phyloP scores from a whole-genome alignment of 2,113 vertebrate genomes.

The Papio anubis region DNA sequence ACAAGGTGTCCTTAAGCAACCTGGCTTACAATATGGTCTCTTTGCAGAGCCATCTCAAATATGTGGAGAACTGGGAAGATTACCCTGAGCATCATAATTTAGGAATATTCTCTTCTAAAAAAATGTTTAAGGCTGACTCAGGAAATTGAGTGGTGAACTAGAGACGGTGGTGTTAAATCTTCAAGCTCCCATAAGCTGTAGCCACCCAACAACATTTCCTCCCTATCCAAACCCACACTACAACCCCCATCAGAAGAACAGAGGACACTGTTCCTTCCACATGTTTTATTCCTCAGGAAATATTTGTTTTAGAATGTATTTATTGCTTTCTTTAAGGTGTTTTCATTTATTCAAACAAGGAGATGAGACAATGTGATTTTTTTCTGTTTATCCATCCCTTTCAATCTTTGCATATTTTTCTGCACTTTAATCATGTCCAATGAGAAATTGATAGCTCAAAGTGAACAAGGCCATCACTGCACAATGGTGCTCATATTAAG shows the following conservation, averaged over 20 bases:
- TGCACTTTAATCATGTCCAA: neutral
- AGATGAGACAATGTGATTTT: neutral
- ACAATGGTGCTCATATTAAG: neutral
- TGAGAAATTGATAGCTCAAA: neutral
- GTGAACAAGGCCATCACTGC: neutral
- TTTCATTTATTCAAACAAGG: neutral
- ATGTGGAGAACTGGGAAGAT: neutral
- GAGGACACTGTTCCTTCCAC: neutral
- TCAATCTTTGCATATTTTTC: neutral
- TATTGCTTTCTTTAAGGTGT: neutral
- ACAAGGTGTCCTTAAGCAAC: neutral
- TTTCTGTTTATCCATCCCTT: neutral
- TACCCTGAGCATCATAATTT: neutral
- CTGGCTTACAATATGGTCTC: neutral
- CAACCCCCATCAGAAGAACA: neutral
- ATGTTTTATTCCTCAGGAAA: neutral
- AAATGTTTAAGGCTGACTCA: neutral
- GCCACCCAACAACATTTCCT: neutral
- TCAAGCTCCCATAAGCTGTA: neutral
- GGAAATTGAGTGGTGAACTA: neutral
- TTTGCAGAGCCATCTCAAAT: neutral
- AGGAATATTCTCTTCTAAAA: neutral
- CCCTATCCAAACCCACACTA: neutral
- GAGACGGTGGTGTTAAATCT: neutral
- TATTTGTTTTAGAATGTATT: neutral